Percentiles rank a stretch among this genome's conserved stretches.
These are phyloP conservation scores for Oophaga pumilio DNA, from an alignment of 2,113 vertebrate genomes.

Conservation along the genomic window DNA sequence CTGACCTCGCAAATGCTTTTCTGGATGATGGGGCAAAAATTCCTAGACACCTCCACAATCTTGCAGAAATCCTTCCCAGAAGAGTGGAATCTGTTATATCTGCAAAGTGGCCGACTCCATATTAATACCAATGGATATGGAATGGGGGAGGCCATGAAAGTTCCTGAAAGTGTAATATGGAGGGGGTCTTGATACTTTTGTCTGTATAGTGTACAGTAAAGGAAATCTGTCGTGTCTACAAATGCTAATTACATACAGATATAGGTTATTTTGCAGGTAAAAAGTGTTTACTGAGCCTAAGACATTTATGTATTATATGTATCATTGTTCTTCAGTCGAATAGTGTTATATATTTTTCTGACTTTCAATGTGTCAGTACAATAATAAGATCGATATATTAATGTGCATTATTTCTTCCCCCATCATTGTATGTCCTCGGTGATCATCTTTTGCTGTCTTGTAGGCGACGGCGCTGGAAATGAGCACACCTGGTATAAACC, in stretches of 20 bases:
- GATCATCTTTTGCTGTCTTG: constrained; percentile 8
- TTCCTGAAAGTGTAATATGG: no score
- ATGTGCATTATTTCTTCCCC: neutral
- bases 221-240: no score
- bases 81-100: no score
- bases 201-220: no score
- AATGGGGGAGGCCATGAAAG: no score
- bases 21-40: no score
- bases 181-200: no score
- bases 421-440: neutral
- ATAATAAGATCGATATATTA: neutral
- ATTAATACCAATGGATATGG: no score
- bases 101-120: no score
- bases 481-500: constrained; percentile 78
- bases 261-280: neutral
- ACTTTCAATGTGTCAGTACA: neutral
- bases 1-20: no score
- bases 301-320: neutral
- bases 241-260: neutral
- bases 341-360: neutral
- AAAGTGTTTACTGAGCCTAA: neutral
- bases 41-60: no score
- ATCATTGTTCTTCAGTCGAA: neutral
- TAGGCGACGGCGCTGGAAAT: constrained; percentile 64
- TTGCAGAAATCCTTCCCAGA: no score